Percentiles rank a stretch among this genome's conserved stretches.
phyloP scores from a whole-genome alignment of 2,797 vertebrate genomes.

The Ambastaia sidthimunki region DNA sequence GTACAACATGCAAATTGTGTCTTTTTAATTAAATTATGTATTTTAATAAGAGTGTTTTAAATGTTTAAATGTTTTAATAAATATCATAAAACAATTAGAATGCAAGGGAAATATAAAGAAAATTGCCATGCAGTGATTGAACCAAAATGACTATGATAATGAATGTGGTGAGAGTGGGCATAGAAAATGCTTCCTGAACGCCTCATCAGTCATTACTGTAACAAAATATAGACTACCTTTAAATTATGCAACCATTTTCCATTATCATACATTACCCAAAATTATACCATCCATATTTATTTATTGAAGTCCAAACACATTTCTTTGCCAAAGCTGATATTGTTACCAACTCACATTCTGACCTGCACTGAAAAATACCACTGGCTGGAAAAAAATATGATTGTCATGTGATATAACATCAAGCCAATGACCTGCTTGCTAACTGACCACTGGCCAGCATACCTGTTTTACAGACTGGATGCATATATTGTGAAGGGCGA shows the following conservation, averaged over 20 bases:
- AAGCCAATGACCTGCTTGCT: slow-evolving; percentile 19
- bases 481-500: slow-evolving; percentile 26
- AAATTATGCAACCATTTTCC: slow-evolving; percentile 1
- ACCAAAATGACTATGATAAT: not conserved
- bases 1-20: too few species aligned
- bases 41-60: too few species aligned
- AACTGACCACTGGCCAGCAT: slow-evolving; percentile 8
- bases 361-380: not conserved
- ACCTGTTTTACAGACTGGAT: slow-evolving; percentile 10
- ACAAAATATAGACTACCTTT: not conserved
- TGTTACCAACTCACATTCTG: too few species aligned
- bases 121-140: not conserved
- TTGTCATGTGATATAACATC: slow-evolving; percentile 1
- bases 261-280: not conserved
- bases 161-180: not conserved
- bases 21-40: too few species aligned
- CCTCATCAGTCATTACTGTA: not conserved
- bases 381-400: not conserved
- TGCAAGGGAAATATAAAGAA: not conserved
- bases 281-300: not conserved
- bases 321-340: not conserved
- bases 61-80: too few species aligned
- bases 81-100: not conserved
- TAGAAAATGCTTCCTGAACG: not conserved
- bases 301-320: not conserved